Base-by-base conservation (phyloP, 2,113 vertebrate genomes). In the Erpornis zantholeuca region DNA sequence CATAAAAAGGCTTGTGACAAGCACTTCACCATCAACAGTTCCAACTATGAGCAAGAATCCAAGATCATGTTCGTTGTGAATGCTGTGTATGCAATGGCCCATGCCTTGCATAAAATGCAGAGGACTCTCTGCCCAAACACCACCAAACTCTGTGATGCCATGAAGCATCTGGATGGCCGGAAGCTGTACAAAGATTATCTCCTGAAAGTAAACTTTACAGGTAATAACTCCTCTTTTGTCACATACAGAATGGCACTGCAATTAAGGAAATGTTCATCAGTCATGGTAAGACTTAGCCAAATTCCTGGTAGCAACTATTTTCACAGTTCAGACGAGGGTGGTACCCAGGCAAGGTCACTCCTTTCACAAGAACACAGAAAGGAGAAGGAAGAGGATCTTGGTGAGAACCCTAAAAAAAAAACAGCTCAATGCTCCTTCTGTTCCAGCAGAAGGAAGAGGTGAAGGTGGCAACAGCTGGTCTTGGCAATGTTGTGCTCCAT, bases 21-120 rank as follows among this genome's bases (percentile, higher is more conserved):
- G 85, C 98, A 98, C 92, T 96, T 99, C 96, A 97, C 97, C 31
- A 98, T 99, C 71, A 98, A 99, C 97, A 98, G 98, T 68, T 98
- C 97, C 66, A 99, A 98, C 94, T 99, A 99, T 1, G 99, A 99
- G 82, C 99, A 99, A 23, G 99, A 99, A 96, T 99, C 99, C 80
- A 99, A 99, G 97, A 99, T 99, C 96, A 99, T 99, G 99, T 99
- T 99, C 92, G 99, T 99, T 70, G 98, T 99, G 75, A 99, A 99
- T 6, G 99, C 99, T 0, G 99, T 99, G 40, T 99, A 99, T 23
- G 99, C 99, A 17, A 99, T 99, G 98, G 99, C 99, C 29, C 98
- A 98, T 0, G 99, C 99, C 28, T 98, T 99, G 91, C 99, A 99
- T 73, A 98, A 98, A 88, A 99, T 99, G 99, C 99, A 99, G 90